phyloP scores from a whole-genome alignment of 2,113 vertebrate species.

The Labeo rohita region DNA sequence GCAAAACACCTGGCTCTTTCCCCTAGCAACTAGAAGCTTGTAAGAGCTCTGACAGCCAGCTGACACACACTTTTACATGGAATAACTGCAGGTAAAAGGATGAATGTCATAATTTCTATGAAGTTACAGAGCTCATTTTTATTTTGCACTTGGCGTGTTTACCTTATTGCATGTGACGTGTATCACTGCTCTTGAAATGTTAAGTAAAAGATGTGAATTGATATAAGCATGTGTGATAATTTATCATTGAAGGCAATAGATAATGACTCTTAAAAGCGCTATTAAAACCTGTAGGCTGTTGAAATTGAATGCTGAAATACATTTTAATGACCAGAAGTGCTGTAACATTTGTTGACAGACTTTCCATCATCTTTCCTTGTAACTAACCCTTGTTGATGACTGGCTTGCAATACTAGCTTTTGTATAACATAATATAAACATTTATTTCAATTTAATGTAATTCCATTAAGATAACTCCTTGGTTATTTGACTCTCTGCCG shows the following conservation, averaged over 20 bases:
- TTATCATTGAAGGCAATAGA: neutral
- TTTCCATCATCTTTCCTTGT: neutral
- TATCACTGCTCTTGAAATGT: neutral
- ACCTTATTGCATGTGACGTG: neutral
- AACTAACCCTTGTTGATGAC: neutral
- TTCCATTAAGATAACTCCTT: neutral
- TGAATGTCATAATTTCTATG: neutral
- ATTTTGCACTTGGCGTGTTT: neutral
- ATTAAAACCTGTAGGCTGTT: neutral
- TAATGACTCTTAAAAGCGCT: neutral
- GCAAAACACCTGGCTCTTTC: slow-evolving; percentile 62
- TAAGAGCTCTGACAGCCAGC: slow-evolving; percentile 33
- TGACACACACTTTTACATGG: neutral
- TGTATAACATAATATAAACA: neutral
- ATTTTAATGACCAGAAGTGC: neutral
- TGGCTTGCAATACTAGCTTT: neutral
- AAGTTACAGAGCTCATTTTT: neutral
- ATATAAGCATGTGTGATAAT: neutral
- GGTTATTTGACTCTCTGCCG: neutral
- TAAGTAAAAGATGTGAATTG: neutral
- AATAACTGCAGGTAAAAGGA: neutral
- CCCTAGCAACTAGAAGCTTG: slow-evolving; percentile 63
- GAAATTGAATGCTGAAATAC: neutral
- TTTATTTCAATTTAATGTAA: neutral
- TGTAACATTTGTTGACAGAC: neutral